A percentile compares a stretch with the other conserved stretches of the same genome.
These are phyloP conservation scores for Paedocypris micromegethes DNA, from an alignment of 2,797 vertebrate genomes.

Conservation along the genomic window DNA sequence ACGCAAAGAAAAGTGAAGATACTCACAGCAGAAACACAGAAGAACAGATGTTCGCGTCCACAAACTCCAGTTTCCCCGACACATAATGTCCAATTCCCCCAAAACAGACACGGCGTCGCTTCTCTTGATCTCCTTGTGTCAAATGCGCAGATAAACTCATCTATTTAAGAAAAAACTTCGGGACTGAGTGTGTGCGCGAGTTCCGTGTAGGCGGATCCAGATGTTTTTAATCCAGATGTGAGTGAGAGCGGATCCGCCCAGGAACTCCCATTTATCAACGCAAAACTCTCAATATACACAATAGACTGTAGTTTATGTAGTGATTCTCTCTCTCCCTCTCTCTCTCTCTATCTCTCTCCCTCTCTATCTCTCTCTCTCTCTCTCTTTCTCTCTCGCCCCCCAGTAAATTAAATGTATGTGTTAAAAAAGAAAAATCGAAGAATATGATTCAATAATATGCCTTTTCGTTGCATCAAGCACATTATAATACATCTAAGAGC, in stretches of 20 bases:
- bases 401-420: not conserved
- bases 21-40: conserved; percentile 56
- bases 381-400: not conserved
- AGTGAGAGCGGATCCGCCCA: conserved; percentile 71
- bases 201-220: conserved; percentile 72
- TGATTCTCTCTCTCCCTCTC: not conserved
- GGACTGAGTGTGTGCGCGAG: conserved; percentile 27
- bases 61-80: conserved; percentile 45
- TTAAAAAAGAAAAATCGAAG: not conserved
- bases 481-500: too few species aligned
- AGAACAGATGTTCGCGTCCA: conserved; percentile 50
- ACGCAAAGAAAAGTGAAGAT: conserved; percentile 36
- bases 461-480: too few species aligned
- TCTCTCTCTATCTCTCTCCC: not conserved
- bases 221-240: conserved; percentile 82
- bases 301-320: not conserved
- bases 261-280: conserved; percentile 59
- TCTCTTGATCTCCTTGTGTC: conserved; percentile 15
- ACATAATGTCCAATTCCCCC: conserved; percentile 54
- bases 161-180: conserved; percentile 16
- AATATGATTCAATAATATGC: not conserved
- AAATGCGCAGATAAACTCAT: conserved; percentile 29
- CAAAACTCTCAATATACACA: conserved; percentile 14
- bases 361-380: not conserved
- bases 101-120: conserved; percentile 5